Evolutionary conservation across 2,797 vertebrate genomes (phyloP).

Genomic region (Alfaro cultratus): DNA sequence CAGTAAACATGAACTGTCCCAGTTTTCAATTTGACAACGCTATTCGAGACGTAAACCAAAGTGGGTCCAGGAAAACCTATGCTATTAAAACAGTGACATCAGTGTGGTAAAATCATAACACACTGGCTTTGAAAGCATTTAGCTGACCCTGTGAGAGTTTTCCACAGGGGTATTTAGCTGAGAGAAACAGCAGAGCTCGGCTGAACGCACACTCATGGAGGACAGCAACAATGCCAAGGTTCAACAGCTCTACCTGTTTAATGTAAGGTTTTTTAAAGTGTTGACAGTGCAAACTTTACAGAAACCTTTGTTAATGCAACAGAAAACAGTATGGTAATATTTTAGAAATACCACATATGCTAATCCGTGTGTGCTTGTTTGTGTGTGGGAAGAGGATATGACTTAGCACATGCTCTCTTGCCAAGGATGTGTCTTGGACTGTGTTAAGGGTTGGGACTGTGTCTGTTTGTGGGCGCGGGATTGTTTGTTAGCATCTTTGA

Average conservation of each 20-base stretch:
- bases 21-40: conserved; percentile 45
- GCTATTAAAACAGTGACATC: conserved; percentile 74
- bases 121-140: conserved; percentile 64
- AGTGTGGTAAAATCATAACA: conserved; percentile 67
- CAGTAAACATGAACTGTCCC: conserved; percentile 40
- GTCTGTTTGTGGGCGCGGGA: conserved; percentile 48
- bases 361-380: conserved; percentile 17
- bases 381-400: conserved; percentile 6
- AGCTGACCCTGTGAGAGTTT: conserved; percentile 53
- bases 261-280: conserved; percentile 47
- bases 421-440: conserved; percentile 39
- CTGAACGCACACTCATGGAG: conserved; percentile 46
- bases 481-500: conserved; percentile 54
- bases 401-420: conserved; percentile 39
- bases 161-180: conserved; percentile 64
- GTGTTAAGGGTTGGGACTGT: conserved; percentile 40
- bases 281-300: conserved; percentile 52
- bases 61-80: conserved; percentile 60
- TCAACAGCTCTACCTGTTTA: conserved; percentile 32
- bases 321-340: conserved; percentile 13
- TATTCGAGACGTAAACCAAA: conserved; percentile 58
- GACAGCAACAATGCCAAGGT: conserved; percentile 36
- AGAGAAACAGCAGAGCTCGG: conserved; percentile 65
- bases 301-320: conserved; percentile 22
- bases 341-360: conserved; percentile 19